Conservation (phyloP, 2,113 vertebrate genomes). For the Gallinago undulata region DNA sequence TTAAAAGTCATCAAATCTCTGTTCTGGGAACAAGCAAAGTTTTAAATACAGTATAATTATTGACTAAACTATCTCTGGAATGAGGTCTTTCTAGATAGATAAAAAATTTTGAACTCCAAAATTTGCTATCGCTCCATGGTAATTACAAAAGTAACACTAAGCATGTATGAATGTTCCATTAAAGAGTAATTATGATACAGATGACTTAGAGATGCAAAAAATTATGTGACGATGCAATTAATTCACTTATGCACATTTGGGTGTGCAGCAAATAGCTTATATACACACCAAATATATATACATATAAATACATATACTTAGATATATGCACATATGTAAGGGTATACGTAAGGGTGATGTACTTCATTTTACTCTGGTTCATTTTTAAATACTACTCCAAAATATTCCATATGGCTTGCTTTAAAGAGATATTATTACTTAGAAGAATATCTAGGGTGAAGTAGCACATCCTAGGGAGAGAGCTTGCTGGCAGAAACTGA, state of each 20-base stretch:
- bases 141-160: background rate
- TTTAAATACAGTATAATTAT: background rate
- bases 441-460: background rate
- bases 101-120: background rate
- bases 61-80: background rate
- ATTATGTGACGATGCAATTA: background rate
- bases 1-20: background rate
- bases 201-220: background rate
- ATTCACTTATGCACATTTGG: background rate
- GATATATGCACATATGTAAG: background rate
- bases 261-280: background rate
- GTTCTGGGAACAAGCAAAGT: background rate
- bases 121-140: background rate
- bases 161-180: background rate
- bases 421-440: background rate
- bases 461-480: background rate
- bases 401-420: background rate
- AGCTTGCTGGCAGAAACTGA: background rate
- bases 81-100: background rate
- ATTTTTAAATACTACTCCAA: background rate
- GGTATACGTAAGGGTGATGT: background rate
- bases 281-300: background rate
- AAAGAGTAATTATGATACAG: background rate
- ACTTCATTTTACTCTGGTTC: background rate
- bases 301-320: too few relatives aligned